Percentiles rank a stretch among this genome's conserved stretches.
Conservation (phyloP, 2,113 vertebrate genomes). For the Megaceryle torquata region DNA sequence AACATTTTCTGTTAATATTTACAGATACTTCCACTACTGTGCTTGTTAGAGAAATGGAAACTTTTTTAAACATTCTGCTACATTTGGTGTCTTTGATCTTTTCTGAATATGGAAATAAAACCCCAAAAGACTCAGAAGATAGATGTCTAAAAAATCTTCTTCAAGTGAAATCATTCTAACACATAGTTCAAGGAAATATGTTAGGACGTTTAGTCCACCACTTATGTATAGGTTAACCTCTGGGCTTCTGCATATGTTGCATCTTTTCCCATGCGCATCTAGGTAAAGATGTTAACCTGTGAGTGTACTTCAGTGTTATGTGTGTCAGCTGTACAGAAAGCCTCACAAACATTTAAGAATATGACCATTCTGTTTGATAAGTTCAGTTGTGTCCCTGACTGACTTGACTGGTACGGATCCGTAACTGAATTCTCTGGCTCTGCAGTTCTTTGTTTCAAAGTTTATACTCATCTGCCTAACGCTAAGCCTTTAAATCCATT, state of each 20-base stretch:
- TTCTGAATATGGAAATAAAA: not conserved
- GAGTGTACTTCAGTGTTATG: not conserved
- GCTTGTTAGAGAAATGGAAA: not conserved
- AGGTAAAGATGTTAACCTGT: not conserved
- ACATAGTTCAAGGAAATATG: not conserved
- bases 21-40: not conserved
- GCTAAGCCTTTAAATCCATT: not conserved
- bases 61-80: not conserved
- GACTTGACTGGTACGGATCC: not conserved
- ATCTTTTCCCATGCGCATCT: not conserved
- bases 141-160: not conserved
- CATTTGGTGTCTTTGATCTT: not conserved
- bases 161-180: not conserved
- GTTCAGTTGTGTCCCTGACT: not conserved
- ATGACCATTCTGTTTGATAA: not conserved
- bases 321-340: not conserved
- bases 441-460: not conserved
- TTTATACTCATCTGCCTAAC: not conserved
- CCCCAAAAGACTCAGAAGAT: not conserved
- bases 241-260: fast-evolving
- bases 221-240: not conserved
- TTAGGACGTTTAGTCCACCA: not conserved
- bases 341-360: not conserved
- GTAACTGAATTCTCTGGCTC: not conserved
- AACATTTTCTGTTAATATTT: not conserved